Evolutionary conservation across 2,797 vertebrate genomes (phyloP).

Genomic region (Sorex maritimensis): DNA sequence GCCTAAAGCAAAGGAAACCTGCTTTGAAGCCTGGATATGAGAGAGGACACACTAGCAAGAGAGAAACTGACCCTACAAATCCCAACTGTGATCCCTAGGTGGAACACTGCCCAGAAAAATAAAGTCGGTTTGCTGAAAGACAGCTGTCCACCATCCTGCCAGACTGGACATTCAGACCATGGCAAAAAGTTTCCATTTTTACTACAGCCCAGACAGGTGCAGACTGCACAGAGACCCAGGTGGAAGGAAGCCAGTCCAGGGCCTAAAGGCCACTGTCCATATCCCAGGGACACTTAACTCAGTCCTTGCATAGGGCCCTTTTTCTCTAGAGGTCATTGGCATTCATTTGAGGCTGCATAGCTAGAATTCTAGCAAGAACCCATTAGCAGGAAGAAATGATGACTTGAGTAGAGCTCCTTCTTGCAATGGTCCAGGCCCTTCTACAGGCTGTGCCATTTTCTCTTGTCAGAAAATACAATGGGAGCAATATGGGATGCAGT

Average conservation of each 20-base stretch:
- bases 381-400: conserved; percentile 74
- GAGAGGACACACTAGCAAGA: conserved; percentile 2
- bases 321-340: conserved; percentile 48
- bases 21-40: conserved; percentile 51
- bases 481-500: conserved; percentile 73
- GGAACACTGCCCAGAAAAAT: conserved; percentile 73
- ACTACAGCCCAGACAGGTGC: conserved; percentile 48
- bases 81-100: conserved; percentile 70
- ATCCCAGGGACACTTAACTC: background rate
- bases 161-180: conserved; percentile 54
- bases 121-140: conserved; percentile 72
- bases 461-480: conserved; percentile 77
- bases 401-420: conserved; percentile 78
- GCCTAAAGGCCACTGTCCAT: background rate
- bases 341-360: background rate
- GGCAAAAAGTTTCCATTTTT: conserved; percentile 66
- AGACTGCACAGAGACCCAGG: conserved; percentile 38
- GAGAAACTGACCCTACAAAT: conserved; percentile 64
- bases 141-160: conserved; percentile 34
- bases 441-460: conserved; percentile 69
- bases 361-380: conserved; percentile 62
- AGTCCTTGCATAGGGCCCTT: background rate
- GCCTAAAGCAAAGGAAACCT: background rate
- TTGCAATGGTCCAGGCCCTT: conserved; percentile 52
- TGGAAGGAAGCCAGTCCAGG: background rate